These are phyloP conservation scores for Phalacrocorax carbo DNA, from an alignment of 2,113 vertebrate species.

Conservation along the genomic window DNA sequence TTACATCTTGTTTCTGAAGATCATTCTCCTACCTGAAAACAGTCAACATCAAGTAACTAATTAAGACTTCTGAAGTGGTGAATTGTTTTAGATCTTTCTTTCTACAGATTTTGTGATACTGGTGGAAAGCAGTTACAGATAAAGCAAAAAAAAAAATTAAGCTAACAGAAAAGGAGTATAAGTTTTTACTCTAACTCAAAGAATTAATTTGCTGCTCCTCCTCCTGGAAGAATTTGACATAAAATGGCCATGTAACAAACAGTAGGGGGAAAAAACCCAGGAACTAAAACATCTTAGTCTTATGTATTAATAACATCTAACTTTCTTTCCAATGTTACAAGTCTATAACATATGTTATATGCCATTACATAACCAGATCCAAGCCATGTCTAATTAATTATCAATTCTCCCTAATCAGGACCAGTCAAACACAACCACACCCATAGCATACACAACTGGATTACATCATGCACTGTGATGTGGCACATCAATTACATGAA, in stretches of 20 bases:
- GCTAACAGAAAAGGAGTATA: not conserved
- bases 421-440: not conserved
- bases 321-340: not conserved
- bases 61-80: not conserved
- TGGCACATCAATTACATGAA: not conserved
- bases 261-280: too few relatives aligned
- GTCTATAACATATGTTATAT: rapidly evolving
- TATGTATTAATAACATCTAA: too few relatives aligned
- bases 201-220: not conserved
- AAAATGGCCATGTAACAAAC: not conserved
- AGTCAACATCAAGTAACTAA: not conserved
- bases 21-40: not conserved
- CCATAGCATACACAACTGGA: not conserved
- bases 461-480: not conserved
- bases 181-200: not conserved
- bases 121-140: not conserved
- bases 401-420: not conserved
- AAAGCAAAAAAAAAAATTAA: not conserved
- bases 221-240: not conserved
- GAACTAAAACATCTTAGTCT: not conserved
- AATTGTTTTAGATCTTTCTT: not conserved
- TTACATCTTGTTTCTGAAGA: not conserved
- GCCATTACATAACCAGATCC: not conserved
- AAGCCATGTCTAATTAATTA: not conserved
- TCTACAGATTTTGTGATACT: not conserved